Base-by-base conservation (phyloP, 2,888 invertebrate species). In the Ichneumoninae sp. region DNA sequence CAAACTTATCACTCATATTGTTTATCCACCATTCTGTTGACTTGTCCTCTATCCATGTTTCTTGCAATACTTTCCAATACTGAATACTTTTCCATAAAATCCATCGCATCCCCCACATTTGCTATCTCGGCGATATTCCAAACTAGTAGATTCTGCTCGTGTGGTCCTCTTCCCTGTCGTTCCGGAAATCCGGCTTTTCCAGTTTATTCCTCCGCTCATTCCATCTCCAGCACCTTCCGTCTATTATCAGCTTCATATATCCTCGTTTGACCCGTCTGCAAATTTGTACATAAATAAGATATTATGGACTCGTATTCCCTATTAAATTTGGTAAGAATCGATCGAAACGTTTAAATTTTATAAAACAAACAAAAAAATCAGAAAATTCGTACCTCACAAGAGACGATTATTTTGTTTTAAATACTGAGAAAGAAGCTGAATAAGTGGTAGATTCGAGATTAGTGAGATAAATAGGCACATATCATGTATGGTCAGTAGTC, bases 201-300 rank as follows among this genome's bases (percentile, higher is more conserved):
- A 33, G 33, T 68, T 6, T 8, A 7, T 76, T 40, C 44, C 16
- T 8, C 26, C 30, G n/a, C 16, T 68, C 68, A n/a, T 54, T 76
- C 76, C 76, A 66, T 54, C 66, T 66, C 76, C 76, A 76, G 26
- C 76, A 57, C n/a, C 30, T 33, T 44, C 65, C 65, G 52, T 75
- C 36, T 1, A 75, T 50, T 4, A 65, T 65, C 26, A 75, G 4
- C 16, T 75, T 75, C 50, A 65, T 75, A 36, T 52, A 65, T 33
- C 65, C 65, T 52, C 50, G 8, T 22, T 26, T 26, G 26, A 26
- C 26, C 26, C 26, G 1, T 1, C 26, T 26, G 26, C n/a, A n/a
- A n/a, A n/a, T n/a, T n/a, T n/a, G n/a, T n/a, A n/a, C n/a, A n/a
- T n/a, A n/a, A n/a, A n/a, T n/a, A n/a, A n/a, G n/a, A n/a, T n/a